Percentiles rank a stretch among this genome's conserved stretches.
Evolutionary conservation across 2,888 invertebrate genomes (phyloP).

Genomic region (Ichneumoninae sp.): DNA sequence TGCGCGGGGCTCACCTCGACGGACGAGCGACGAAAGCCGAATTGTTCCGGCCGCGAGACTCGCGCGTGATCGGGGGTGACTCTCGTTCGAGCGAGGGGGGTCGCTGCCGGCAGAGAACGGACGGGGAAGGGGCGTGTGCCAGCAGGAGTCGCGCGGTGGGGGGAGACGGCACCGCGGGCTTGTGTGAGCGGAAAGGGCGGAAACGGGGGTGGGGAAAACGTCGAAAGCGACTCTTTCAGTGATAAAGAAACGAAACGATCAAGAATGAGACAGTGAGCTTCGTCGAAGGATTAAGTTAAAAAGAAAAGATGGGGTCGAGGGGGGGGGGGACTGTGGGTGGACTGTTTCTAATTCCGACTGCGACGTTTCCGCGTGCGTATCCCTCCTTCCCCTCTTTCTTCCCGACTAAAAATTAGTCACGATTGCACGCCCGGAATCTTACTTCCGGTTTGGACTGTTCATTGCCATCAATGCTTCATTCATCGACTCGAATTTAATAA

Average conservation of each 20-base stretch:
- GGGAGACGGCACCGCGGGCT: conserved; percentile 2
- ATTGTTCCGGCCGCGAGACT: conserved; percentile 73
- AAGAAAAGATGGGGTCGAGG: not conserved
- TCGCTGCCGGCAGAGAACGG: conserved; percentile 63
- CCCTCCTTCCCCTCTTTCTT: not conserved
- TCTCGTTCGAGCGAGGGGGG: conserved; percentile 70
- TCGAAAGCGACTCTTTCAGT: conserved; percentile 42
- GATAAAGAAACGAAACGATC: conserved; percentile 10
- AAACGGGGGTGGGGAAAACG: conserved; percentile 67
- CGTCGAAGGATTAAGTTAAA: not conserved
- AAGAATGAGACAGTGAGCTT: conserved; percentile 13
- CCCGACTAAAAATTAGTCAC: conserved; percentile 21
- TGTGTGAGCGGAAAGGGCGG: conserved; percentile 65
- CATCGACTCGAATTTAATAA: not conserved
- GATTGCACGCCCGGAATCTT: conserved; percentile 24
- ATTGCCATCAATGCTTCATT: conserved; percentile 2
- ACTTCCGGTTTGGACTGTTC: conserved; percentile 30
- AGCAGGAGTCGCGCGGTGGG: conserved; percentile 44
- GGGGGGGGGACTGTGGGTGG: conserved; percentile 38
- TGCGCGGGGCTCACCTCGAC: conserved; percentile 71
- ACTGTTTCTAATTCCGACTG: conserved; percentile 34
- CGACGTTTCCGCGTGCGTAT: conserved; percentile 27
- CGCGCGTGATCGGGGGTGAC: conserved; percentile 77
- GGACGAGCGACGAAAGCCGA: conserved; percentile 73
- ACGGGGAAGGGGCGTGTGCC: conserved; percentile 69